phyloP scores from a whole-genome alignment of 2,113 vertebrate genomes.

The Syngnathus scovelli region DNA sequence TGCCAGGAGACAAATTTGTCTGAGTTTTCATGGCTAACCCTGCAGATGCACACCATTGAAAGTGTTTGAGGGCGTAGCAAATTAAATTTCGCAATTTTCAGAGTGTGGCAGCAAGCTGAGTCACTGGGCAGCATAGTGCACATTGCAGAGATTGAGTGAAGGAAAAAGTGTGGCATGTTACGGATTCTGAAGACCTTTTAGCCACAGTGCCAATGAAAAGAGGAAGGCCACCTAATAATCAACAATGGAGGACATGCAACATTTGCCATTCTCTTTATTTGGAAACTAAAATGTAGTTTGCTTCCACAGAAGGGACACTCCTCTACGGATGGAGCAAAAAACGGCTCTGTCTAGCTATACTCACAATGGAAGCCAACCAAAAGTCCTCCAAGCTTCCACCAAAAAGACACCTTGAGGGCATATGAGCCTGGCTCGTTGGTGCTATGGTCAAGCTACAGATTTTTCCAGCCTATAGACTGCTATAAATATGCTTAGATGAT shows the following conservation, averaged over 20 bases:
- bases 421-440: background rate
- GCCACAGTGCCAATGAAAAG: background rate
- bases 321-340: too few species aligned
- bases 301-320: too few species aligned
- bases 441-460: background rate
- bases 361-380: too few species aligned
- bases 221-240: background rate
- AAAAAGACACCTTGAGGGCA: background rate
- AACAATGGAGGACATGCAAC: background rate
- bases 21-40: background rate
- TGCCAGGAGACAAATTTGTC: background rate
- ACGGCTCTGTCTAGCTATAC: too few species aligned
- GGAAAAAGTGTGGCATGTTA: background rate
- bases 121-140: background rate
- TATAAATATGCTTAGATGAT: too few species aligned
- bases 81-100: background rate
- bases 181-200: background rate
- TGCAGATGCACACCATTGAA: background rate
- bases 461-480: background rate
- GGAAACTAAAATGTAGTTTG: too few species aligned
- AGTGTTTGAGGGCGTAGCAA: background rate
- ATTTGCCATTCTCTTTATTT: too few species aligned
- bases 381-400: too few species aligned
- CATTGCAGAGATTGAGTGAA: background rate
- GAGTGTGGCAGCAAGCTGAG: background rate